These are phyloP conservation scores for Theretra japonica DNA, from an alignment of 2,888 invertebrate species.

Conservation along the genomic window DNA sequence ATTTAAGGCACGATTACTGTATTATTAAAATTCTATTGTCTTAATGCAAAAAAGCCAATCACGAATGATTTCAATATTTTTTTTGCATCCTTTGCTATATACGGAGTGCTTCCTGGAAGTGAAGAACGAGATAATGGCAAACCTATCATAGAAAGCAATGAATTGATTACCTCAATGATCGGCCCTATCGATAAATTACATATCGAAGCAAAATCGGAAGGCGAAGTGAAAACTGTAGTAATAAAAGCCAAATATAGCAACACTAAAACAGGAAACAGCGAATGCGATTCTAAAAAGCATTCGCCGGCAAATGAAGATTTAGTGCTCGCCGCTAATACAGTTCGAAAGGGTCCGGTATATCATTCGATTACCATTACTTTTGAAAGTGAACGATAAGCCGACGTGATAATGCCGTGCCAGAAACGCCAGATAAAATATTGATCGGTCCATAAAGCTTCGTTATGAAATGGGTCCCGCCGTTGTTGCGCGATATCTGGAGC, in stretches of 20 bases:
- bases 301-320: conserved; percentile 20
- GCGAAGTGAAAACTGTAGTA: conserved; percentile 7
- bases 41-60: not conserved
- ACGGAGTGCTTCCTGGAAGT: conserved; percentile 5
- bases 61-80: not conserved
- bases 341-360: conserved; percentile 40
- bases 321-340: conserved; percentile 16
- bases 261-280: not conserved
- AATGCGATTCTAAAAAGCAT: conserved; percentile 8
- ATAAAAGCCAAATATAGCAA: conserved; percentile 21
- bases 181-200: not conserved
- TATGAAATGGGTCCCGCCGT: conserved; percentile 47
- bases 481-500: conserved; percentile 50
- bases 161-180: not conserved
- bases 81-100: not conserved
- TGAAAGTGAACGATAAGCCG: conserved; percentile 50
- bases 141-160: not conserved
- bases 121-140: not conserved
- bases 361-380: conserved; percentile 49
- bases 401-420: conserved; percentile 46
- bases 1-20: not conserved
- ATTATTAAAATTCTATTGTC: conserved; percentile 20
- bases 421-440: conserved; percentile 60
- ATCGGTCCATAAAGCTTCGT: conserved; percentile 61
- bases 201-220: conserved; percentile 5